Conservation (phyloP, 1,140 invertebrate genomes). For the Pteromalus puparum region DNA sequence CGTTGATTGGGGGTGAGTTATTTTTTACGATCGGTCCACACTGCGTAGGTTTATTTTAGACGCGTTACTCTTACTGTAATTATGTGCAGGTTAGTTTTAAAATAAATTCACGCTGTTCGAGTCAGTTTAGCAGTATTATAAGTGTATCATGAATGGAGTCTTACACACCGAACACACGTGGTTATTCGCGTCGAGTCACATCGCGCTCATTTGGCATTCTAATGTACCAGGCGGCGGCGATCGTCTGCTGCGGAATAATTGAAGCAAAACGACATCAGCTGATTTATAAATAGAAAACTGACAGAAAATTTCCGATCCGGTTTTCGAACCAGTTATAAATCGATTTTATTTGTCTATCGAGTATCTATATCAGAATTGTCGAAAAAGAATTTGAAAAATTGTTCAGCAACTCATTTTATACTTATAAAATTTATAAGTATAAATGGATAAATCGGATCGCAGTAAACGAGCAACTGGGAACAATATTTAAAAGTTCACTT, state of each 20-base stretch:
- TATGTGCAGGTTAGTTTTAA: no score
- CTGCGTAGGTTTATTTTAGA: not conserved
- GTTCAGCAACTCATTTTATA: no score
- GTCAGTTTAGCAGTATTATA: not conserved
- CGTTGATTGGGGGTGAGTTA: slow-evolving; percentile 69
- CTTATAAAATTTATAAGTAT: no score
- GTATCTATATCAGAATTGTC: no score
- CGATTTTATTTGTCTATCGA: no score
- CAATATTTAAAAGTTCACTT: no score
- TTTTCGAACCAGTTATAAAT: no score
- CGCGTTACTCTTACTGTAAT: no score
- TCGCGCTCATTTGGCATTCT: not conserved
- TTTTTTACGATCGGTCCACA: not conserved
- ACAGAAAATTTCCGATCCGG: no score
- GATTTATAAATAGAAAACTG: not conserved
- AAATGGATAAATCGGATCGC: no score
- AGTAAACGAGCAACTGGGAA: no score
- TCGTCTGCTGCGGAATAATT: not conserved
- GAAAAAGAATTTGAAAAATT: no score
- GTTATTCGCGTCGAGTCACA: not conserved
- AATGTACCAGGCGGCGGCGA: not conserved
- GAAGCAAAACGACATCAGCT: not conserved
- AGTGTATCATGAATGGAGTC: not conserved
- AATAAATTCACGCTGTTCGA: not conserved
- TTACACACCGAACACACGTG: not conserved